Percentiles rank a stretch among this genome's conserved stretches.
Conservation (phyloP, 2,888 invertebrate genomes). For the Heteromurus nitidus region DNA sequence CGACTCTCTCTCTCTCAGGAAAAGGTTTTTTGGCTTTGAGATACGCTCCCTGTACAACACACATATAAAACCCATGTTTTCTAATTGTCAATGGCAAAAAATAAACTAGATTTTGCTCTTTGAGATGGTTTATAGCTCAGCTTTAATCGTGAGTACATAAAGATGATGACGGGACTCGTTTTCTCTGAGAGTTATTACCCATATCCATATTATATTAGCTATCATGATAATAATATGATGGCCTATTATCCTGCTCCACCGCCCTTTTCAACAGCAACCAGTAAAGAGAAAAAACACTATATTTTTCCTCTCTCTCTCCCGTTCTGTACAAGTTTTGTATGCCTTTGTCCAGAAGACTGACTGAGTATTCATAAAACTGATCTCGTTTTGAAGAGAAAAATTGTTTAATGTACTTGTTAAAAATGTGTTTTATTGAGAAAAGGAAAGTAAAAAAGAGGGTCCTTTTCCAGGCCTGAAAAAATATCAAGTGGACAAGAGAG, state of each 20-base stretch:
- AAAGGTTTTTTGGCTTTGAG: background rate
- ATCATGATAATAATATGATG: constrained; percentile 60
- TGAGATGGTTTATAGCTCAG: constrained; percentile 23
- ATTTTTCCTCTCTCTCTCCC: background rate
- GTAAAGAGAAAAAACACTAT: constrained; percentile 34
- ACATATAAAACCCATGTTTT: background rate
- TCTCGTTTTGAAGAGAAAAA: constrained; percentile 43
- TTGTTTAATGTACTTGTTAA: constrained; percentile 53
- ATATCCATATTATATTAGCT: constrained; percentile 58
- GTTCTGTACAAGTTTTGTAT: background rate
- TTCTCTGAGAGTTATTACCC: constrained; percentile 57
- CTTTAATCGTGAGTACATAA: constrained; percentile 53
- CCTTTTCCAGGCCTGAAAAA: no score
- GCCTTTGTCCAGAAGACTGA: constrained; percentile 5
- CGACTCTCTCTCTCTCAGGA: background rate
- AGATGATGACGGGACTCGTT: constrained; percentile 60
- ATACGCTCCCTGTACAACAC: background rate
- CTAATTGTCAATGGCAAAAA: constrained; percentile 32
- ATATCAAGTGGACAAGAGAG: constrained; percentile 42
- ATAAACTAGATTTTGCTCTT: constrained; percentile 35
- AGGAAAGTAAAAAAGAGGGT: constrained; percentile 31
- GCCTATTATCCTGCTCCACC: constrained; percentile 53
- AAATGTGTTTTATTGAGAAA: constrained; percentile 55
- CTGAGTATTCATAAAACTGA: constrained; percentile 53
- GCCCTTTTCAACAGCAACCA: constrained; percentile 43